Conservation (phyloP, 2,797 vertebrate genomes). For the Tragelaphus eurycerus region DNA sequence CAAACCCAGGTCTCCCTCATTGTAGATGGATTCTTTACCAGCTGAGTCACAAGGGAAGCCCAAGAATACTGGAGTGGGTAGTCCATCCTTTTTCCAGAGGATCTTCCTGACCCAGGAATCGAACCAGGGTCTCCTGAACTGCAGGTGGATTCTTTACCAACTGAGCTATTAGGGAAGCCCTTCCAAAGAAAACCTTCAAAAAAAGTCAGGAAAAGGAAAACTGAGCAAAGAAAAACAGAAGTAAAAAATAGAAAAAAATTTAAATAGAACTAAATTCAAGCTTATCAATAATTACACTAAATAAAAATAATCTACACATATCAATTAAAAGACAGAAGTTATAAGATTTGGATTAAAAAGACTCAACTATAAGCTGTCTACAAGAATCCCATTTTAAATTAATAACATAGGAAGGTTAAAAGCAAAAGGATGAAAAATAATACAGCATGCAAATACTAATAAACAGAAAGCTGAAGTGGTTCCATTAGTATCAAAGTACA, state of each 20-base stretch:
- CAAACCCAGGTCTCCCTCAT: neutral
- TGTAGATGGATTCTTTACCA: neutral
- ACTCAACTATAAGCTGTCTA: neutral
- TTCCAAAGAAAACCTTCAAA: neutral
- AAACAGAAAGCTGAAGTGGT: neutral
- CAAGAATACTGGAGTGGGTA: neutral
- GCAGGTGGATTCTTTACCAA: neutral
- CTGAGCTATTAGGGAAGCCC: neutral
- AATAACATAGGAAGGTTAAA: neutral
- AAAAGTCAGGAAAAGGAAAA: neutral
- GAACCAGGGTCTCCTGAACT: neutral
- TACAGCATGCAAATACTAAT: neutral
- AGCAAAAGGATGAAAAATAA: neutral
- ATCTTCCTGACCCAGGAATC: neutral
- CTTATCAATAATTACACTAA: neutral
- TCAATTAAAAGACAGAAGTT: neutral
- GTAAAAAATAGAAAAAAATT: neutral
- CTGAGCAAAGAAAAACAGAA: neutral
- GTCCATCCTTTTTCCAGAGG: neutral
- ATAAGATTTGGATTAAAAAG: neutral
- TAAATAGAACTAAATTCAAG: neutral
- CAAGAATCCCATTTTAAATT: neutral
- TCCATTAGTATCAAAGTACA: neutral
- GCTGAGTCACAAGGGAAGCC: neutral
- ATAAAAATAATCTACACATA: neutral